Percentiles rank a stretch among this genome's conserved stretches.
Conservation (phyloP, 2,888 invertebrate genomes). For the Cerceris rybyensis region DNA sequence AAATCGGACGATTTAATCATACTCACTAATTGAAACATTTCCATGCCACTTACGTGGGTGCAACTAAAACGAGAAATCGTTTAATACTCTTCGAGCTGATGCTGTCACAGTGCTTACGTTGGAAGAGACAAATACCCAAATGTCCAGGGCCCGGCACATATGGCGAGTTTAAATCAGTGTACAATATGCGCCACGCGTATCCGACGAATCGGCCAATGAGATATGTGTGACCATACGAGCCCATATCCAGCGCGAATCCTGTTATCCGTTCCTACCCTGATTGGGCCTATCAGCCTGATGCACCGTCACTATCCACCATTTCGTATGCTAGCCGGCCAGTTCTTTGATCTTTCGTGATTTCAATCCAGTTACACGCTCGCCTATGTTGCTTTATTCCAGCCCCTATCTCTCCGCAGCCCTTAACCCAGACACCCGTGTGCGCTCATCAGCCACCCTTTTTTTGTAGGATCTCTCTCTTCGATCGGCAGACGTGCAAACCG, state of each 20-base stretch:
- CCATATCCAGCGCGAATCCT: constrained; percentile 63
- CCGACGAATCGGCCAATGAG: constrained; percentile 65
- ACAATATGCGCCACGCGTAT: constrained; percentile 63
- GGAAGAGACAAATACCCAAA: constrained; percentile 52
- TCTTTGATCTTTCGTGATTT: constrained; percentile 80
- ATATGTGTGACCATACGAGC: constrained; percentile 56
- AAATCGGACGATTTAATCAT: too few relatives aligned
- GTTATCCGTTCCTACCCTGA: constrained; percentile 72
- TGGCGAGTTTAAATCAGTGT: constrained; percentile 56
- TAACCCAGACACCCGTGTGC: constrained; percentile 4
- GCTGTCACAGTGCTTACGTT: constrained; percentile 23
- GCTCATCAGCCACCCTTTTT: background rate
- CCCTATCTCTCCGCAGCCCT: constrained; percentile 21
- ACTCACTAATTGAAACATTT: too few relatives aligned
- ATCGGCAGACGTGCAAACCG: constrained; percentile 19
- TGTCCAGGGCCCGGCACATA: constrained; percentile 58
- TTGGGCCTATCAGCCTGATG: constrained; percentile 65
- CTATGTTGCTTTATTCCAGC: constrained; percentile 35
- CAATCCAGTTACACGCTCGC: constrained; percentile 77
- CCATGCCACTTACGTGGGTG: background rate
- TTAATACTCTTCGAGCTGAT: constrained; percentile 48
- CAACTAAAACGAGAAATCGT: constrained; percentile 21
- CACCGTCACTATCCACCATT: constrained; percentile 56
- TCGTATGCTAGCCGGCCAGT: constrained; percentile 64
- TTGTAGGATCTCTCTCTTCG: background rate